Conservation (phyloP, 2,113 vertebrate species). For the Arizona elegans region DNA sequence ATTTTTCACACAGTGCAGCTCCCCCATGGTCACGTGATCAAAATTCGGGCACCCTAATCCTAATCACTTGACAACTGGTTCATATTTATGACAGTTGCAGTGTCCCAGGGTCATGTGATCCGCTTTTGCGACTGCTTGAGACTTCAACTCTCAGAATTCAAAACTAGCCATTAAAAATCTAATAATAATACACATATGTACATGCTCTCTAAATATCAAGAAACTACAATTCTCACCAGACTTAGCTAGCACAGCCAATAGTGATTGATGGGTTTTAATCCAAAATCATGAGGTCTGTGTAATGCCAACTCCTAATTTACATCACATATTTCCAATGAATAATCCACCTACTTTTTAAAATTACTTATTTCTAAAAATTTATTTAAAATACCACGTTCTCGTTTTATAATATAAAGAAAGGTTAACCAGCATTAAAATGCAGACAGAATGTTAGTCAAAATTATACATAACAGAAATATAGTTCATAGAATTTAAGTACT, state of each 20-base stretch:
- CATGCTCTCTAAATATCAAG: neutral
- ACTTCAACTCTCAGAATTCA: neutral
- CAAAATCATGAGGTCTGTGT: neutral
- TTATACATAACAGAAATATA: neutral
- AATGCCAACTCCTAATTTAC: neutral
- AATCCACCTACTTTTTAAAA: slow-evolving; percentile 4
- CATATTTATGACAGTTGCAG: neutral
- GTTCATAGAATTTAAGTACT: neutral
- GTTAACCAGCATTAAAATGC: neutral
- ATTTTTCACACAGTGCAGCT: neutral
- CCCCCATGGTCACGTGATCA: neutral
- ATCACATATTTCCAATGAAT: neutral
- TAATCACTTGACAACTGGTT: neutral
- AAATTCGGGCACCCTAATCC: neutral
- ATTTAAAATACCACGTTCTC: neutral
- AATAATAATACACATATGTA: neutral
- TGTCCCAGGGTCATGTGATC: neutral
- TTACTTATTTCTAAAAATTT: neutral
- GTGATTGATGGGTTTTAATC: neutral
- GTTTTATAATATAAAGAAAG: slow-evolving; percentile 1
- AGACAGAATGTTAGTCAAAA: slow-evolving; percentile 14
- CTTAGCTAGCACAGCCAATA: neutral
- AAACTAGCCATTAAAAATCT: neutral
- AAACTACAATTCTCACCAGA: neutral
- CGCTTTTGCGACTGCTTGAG: neutral